Percentiles rank a stretch among this genome's conserved stretches.
Evolutionary conservation across 2,888 invertebrate species (phyloP).

Genomic region (Norana najaformis): DNA sequence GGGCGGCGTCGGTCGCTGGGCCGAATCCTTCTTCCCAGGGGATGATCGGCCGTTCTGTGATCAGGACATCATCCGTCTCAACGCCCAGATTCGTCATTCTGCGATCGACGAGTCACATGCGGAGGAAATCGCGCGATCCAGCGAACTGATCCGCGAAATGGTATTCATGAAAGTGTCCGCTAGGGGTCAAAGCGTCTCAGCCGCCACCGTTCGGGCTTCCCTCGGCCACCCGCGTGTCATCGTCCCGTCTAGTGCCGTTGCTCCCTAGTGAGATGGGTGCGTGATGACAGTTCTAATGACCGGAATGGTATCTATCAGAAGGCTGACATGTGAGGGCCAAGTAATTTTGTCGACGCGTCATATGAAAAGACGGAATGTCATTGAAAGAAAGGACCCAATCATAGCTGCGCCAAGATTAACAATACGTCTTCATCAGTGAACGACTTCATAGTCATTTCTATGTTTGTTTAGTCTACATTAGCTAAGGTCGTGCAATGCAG

Average conservation of each 20-base stretch:
- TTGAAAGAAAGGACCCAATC: not conserved
- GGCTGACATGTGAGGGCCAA: slow-evolving; percentile 21
- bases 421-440: slow-evolving; percentile 25
- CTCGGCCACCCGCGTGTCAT: not conserved
- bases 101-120: slow-evolving; percentile 23
- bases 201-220: not conserved
- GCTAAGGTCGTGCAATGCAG: not conserved
- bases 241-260: not conserved
- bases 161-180: slow-evolving; percentile 23
- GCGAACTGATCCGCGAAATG: slow-evolving; percentile 24
- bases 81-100: not conserved
- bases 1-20: not conserved
- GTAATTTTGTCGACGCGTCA: slow-evolving; percentile 14
- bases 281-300: slow-evolving; percentile 25
- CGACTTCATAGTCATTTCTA: not conserved
- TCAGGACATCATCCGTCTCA: slow-evolving; percentile 7
- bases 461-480: not conserved
- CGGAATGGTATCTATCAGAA: slow-evolving; percentile 21
- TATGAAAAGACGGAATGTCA: slow-evolving; percentile 17
- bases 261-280: slow-evolving; percentile 23
- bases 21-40: too few relatives aligned
- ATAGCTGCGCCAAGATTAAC: not conserved
- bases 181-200: slow-evolving; percentile 7
- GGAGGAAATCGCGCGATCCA: slow-evolving; percentile 25
- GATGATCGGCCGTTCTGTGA: not conserved